phyloP scores from a whole-genome alignment of 1,140 invertebrate species.

The Arctopsyche grandis region DNA sequence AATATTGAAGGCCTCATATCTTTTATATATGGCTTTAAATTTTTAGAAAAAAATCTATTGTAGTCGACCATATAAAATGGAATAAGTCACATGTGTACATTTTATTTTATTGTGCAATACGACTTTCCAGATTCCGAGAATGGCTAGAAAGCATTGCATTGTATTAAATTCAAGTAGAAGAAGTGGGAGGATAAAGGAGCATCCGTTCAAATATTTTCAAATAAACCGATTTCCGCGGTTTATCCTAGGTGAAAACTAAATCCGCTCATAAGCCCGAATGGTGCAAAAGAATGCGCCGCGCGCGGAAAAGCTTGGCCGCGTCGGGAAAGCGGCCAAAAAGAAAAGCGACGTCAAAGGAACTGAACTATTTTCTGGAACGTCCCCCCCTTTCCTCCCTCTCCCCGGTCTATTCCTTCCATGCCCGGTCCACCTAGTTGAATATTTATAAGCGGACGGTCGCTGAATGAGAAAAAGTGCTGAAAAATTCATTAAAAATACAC shows the following conservation, averaged over 20 bases:
- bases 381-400: background rate
- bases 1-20: no score
- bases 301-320: conserved; percentile 2
- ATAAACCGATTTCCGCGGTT: conserved; percentile 16
- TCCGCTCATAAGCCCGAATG: conserved; percentile 18
- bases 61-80: no score
- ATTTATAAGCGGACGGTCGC: conserved; percentile 31
- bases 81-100: no score
- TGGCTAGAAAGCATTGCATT: no score
- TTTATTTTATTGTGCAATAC: no score
- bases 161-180: no score
- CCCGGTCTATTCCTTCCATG: background rate
- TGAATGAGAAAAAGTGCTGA: conserved; percentile 31
- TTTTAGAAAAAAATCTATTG: no score
- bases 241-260: conserved; percentile 24
- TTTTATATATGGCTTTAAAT: no score
- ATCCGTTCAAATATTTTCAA: background rate
- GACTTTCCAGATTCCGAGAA: no score
- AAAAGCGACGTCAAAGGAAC: background rate
- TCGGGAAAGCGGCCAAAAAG: background rate
- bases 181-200: no score
- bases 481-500: conserved; percentile 39
- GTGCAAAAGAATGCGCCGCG: conserved; percentile 2
- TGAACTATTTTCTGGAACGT: conserved; percentile 18
- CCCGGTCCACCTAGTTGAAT: conserved; percentile 6